These are phyloP conservation scores for Pandemis heparana DNA, from an alignment of 2,888 invertebrate genomes.

Conservation along the genomic window DNA sequence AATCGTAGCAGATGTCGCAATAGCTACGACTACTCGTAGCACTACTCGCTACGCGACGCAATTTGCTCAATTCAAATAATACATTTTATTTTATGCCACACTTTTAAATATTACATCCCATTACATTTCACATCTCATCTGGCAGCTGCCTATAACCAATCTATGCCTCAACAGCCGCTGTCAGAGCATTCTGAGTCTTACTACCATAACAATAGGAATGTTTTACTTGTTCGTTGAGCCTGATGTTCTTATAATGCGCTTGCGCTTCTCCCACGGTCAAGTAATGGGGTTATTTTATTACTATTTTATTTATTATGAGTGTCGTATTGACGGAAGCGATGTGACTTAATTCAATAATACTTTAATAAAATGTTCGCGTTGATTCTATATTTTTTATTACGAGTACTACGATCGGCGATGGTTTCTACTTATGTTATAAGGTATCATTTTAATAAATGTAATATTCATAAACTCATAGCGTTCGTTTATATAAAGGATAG, in stretches of 20 bases:
- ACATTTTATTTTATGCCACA: not conserved
- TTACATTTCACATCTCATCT: constrained; percentile 30
- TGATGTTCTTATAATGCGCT: constrained; percentile 73
- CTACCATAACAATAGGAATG: not conserved
- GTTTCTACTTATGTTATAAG: not conserved
- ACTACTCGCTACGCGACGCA: constrained; percentile 7
- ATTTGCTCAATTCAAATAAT: constrained; percentile 6
- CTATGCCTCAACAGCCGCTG: not conserved
- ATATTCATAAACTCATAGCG: too few relatives aligned
- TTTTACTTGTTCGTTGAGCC: not conserved
- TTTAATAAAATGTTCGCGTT: constrained; percentile 11
- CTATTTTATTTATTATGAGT: constrained; percentile 38
- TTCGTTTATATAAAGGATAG: too few relatives aligned
- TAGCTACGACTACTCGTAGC: constrained; percentile 25
- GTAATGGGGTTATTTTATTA: constrained; percentile 55
- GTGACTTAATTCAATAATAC: constrained; percentile 28
- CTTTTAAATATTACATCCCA: constrained; percentile 3
- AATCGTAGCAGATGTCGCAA: not conserved
- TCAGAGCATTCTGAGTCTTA: constrained; percentile 4
- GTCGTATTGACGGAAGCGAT: constrained; percentile 35
- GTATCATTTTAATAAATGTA: too few relatives aligned
- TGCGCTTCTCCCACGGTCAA: constrained; percentile 63
- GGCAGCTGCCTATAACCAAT: constrained; percentile 25
- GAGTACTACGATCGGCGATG: too few relatives aligned
- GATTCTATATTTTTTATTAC: not conserved